Evolutionary conservation across 1,140 invertebrate genomes (phyloP).

Genomic region (Euura saliciscinereae): DNA sequence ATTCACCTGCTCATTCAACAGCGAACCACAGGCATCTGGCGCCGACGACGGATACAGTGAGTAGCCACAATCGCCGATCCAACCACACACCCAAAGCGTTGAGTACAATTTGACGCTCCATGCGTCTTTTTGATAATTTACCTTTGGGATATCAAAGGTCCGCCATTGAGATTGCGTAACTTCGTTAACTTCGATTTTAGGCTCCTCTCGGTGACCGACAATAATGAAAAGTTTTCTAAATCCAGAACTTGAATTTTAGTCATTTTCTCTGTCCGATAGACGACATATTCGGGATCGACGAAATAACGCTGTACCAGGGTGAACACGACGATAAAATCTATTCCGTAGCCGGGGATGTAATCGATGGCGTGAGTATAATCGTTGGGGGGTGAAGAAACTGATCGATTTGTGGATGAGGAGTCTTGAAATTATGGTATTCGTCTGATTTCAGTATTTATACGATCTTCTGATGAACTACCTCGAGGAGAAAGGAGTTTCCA

Average conservation of each 20-base stretch:
- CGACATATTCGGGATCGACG: constrained; percentile 88
- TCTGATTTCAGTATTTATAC: constrained; percentile 84
- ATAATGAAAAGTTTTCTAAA: not conserved
- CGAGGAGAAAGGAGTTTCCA: constrained; percentile 90
- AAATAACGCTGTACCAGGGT: constrained; percentile 82
- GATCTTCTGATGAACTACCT: constrained; percentile 92
- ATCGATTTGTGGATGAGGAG: not conserved
- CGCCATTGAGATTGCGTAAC: constrained; percentile 13
- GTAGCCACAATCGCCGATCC: constrained; percentile 30
- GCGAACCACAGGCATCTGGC: constrained; percentile 64
- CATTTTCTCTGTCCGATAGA: constrained; percentile 58
- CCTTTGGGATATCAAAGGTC: constrained; percentile 48
- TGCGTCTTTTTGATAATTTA: constrained; percentile 41
- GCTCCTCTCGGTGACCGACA: not conserved
- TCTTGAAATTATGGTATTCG: not conserved
- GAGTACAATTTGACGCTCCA: constrained; percentile 39
- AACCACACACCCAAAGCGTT: constrained; percentile 42
- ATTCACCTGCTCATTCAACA: constrained; percentile 82
- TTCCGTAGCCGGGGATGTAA: constrained; percentile 85
- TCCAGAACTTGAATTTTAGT: not conserved
- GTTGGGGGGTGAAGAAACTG: constrained; percentile 10
- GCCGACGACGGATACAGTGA: constrained; percentile 77
- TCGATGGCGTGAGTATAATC: constrained; percentile 78
- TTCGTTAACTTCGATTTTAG: not conserved
- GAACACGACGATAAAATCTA: constrained; percentile 85